These are phyloP conservation scores for Burhinus bistriatus DNA, from an alignment of 2,113 vertebrate genomes.

Conservation along the genomic window DNA sequence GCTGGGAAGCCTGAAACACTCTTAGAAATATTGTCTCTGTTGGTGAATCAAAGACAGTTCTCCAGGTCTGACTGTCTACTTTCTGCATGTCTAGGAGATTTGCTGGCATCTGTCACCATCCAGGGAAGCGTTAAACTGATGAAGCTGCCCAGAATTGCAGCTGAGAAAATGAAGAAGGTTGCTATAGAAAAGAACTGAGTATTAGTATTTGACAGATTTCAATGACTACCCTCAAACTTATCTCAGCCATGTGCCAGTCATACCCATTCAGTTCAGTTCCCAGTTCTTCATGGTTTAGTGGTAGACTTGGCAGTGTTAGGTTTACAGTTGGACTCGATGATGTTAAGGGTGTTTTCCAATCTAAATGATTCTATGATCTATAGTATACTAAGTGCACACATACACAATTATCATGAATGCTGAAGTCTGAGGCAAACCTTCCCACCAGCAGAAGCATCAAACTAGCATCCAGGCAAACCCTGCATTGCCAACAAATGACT, in stretches of 20 bases:
- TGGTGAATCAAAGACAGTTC: neutral
- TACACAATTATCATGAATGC: rapidly evolving
- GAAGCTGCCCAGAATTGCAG: neutral
- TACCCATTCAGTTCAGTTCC: neutral
- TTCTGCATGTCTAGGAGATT: neutral
- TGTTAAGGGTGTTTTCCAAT: neutral
- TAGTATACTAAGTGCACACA: neutral
- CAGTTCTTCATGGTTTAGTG: neutral
- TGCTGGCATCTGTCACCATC: rapidly evolving
- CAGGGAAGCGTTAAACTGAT: neutral
- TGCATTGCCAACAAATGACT: neutral
- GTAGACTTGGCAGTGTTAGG: neutral
- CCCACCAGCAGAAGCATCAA: neutral
- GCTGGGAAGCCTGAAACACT: neutral
- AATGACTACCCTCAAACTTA: neutral
- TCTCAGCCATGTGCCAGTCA: neutral
- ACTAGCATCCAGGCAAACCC: neutral
- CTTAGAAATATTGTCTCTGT: neutral
- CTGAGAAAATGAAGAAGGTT: neutral
- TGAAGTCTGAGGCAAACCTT: neutral
- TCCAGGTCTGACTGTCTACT: neutral
- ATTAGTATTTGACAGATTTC: neutral
- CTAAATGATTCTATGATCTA: neutral
- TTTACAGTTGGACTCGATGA: neutral
- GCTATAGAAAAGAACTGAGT: neutral